Evolutionary conservation across 1,140 invertebrate genomes (phyloP).

Genomic region (Campoletis sonorensis): DNA sequence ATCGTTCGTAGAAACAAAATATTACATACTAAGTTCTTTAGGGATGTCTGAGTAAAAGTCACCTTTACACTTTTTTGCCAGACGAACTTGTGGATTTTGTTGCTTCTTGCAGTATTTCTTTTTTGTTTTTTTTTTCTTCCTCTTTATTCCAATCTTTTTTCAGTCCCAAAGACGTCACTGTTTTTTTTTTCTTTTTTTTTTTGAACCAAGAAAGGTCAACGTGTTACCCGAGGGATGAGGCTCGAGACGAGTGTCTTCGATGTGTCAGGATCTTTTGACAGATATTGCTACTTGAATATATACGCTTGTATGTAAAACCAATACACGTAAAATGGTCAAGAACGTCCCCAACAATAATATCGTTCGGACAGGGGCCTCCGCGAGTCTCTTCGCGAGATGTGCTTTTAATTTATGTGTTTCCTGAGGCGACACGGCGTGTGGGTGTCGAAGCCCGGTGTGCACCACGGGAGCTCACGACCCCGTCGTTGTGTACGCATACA

Average conservation of each 20-base stretch:
- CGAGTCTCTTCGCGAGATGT: slow-evolving; percentile 39
- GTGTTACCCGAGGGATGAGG: not conserved
- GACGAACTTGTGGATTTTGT: slow-evolving; percentile 10
- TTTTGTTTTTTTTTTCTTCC: not conserved
- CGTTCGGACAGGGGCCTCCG: slow-evolving; percentile 5
- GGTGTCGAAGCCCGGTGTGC: slow-evolving; percentile 74
- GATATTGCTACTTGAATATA: too few relatives aligned
- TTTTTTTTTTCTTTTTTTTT: slow-evolving; percentile 24
- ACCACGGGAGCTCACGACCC: slow-evolving; percentile 61
- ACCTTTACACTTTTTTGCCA: not conserved
- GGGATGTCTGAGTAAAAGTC: too few relatives aligned
- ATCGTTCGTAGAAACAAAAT: slow-evolving; percentile 26
- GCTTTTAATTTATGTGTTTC: slow-evolving; percentile 71
- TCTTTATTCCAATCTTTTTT: not conserved
- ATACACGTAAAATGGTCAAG: slow-evolving; percentile 7
- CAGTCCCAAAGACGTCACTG: too few relatives aligned
- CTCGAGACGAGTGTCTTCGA: slow-evolving; percentile 18
- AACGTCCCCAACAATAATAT: slow-evolving; percentile 49
- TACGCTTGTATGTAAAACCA: not conserved
- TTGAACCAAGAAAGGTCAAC: slow-evolving; percentile 16
- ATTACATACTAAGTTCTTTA: too few relatives aligned
- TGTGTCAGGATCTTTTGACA: slow-evolving; percentile 14
- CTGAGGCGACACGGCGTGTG: slow-evolving; percentile 73
- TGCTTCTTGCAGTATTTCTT: not conserved
- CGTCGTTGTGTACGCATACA: not conserved